Conservation (phyloP, 1,140 invertebrate species). For the Drosophila pseudoananassae region DNA sequence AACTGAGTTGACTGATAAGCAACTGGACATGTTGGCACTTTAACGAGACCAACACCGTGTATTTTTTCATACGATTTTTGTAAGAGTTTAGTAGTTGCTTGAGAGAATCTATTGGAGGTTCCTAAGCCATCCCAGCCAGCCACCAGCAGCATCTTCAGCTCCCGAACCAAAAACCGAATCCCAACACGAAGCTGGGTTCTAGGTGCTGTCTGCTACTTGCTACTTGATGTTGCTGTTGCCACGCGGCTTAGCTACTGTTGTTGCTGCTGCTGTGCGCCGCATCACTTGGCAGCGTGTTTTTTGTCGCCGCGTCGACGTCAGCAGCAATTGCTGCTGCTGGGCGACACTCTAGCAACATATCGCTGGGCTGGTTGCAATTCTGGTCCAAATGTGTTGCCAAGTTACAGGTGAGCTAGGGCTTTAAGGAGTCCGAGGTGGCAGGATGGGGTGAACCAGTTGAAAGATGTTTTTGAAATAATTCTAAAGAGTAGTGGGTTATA, state of each 20-base stretch:
- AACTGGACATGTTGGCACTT: conserved; percentile 46
- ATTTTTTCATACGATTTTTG: conserved; percentile 10
- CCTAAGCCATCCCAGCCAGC: conserved; percentile 19
- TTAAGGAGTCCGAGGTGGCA: background rate
- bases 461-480: background rate
- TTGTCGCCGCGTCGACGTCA: conserved; percentile 77
- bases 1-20: conserved; percentile 71
- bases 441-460: conserved; percentile 11
- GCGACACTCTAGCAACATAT: conserved; percentile 64
- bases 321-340: conserved; percentile 59
- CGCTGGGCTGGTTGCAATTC: conserved; percentile 19
- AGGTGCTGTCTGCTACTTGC: conserved; percentile 18
- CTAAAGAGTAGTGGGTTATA: too few relatives aligned
- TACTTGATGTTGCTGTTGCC: conserved; percentile 39
- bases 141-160: conserved; percentile 54
- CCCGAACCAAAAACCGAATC: conserved; percentile 59
- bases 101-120: conserved; percentile 23
- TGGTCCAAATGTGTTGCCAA: conserved; percentile 46
- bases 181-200: conserved; percentile 48
- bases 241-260: conserved; percentile 50
- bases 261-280: conserved; percentile 66
- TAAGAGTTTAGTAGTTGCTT: background rate
- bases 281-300: conserved; percentile 79
- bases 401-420: conserved; percentile 3
- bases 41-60: conserved; percentile 23